phyloP scores from a whole-genome alignment of 2,113 vertebrate genomes.

The Cololabis saira region DNA sequence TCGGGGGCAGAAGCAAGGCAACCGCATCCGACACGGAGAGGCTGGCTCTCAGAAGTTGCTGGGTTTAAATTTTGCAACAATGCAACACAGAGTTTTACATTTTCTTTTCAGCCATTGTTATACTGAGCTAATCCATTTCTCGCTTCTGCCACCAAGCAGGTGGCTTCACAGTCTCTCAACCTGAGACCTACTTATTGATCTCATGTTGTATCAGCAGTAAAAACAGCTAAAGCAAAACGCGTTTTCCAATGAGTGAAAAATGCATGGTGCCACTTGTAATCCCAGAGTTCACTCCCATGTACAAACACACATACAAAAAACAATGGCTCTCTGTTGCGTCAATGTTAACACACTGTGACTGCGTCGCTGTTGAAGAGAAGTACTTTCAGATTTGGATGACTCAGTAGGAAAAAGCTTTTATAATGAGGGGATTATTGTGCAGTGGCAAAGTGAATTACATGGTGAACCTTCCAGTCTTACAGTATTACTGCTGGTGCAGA shows the following conservation, averaged over 20 bases:
- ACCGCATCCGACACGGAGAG: no score
- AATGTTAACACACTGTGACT: slow-evolving; percentile 23
- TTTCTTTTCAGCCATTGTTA: not conserved
- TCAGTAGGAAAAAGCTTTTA: slow-evolving; percentile 58
- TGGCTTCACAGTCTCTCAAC: not conserved
- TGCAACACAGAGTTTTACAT: slow-evolving; percentile 1
- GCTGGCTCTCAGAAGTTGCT: no score
- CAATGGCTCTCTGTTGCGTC: slow-evolving; percentile 16
- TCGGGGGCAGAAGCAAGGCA: no score
- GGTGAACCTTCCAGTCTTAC: slow-evolving; percentile 34
- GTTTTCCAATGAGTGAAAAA: slow-evolving; percentile 5
- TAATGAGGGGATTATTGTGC: slow-evolving; percentile 65
- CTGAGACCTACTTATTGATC: slow-evolving; percentile 1
- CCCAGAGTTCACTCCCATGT: not conserved
- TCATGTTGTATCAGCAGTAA: not conserved
- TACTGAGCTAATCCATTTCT: slow-evolving; percentile 4
- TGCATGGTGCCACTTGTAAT: not conserved
- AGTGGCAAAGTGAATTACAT: slow-evolving; percentile 61
- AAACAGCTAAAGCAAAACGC: slow-evolving; percentile 11
- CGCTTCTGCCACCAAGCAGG: not conserved
- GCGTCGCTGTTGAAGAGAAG: slow-evolving; percentile 27
- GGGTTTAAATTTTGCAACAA: slow-evolving; percentile 6
- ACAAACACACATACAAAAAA: slow-evolving; percentile 6
- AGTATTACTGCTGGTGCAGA: slow-evolving; percentile 30
- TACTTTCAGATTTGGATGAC: slow-evolving; percentile 42